Evolutionary conservation across 2,797 vertebrate species (phyloP).

Genomic region (Glossophaga mutica): DNA sequence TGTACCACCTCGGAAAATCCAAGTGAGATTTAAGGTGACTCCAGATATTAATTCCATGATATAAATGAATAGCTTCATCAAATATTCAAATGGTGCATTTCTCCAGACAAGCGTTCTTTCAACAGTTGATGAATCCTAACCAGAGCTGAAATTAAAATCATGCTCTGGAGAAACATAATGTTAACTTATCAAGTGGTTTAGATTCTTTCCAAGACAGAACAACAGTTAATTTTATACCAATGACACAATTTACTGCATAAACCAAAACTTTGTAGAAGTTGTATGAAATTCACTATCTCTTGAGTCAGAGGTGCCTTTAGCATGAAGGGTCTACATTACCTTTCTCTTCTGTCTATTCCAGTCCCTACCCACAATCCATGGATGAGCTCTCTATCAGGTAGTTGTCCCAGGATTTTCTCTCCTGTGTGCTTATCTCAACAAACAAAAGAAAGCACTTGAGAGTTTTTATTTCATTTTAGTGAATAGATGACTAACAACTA

Average conservation of each 20-base stretch:
- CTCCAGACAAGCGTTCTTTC: slow-evolving; percentile 72
- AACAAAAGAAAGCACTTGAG: not conserved
- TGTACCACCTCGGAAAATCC: slow-evolving; percentile 66
- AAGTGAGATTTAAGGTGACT: slow-evolving; percentile 77
- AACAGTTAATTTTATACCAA: slow-evolving; percentile 70
- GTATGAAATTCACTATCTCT: not conserved
- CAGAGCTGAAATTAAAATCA: slow-evolving; percentile 73
- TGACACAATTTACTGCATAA: slow-evolving; percentile 41
- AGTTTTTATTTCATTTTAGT: not conserved
- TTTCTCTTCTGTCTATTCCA: not conserved
- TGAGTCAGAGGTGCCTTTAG: not conserved
- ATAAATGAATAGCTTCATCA: slow-evolving; percentile 76
- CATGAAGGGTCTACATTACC: not conserved
- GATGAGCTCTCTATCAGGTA: not conserved
- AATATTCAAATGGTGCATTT: slow-evolving; percentile 74
- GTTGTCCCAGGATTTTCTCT: not conserved
- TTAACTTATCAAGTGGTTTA: slow-evolving; percentile 65
- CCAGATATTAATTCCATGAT: slow-evolving; percentile 70
- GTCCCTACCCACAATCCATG: not conserved
- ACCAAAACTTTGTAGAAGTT: slow-evolving; percentile 2
- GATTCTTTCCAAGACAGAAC: slow-evolving; percentile 41
- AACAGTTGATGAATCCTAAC: slow-evolving; percentile 73
- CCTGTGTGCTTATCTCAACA: not conserved
- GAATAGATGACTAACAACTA: not conserved
- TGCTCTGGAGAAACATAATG: slow-evolving; percentile 74